These are phyloP conservation scores for Aphyosemion australe DNA, from an alignment of 2,113 vertebrate genomes.

Conservation along the genomic window DNA sequence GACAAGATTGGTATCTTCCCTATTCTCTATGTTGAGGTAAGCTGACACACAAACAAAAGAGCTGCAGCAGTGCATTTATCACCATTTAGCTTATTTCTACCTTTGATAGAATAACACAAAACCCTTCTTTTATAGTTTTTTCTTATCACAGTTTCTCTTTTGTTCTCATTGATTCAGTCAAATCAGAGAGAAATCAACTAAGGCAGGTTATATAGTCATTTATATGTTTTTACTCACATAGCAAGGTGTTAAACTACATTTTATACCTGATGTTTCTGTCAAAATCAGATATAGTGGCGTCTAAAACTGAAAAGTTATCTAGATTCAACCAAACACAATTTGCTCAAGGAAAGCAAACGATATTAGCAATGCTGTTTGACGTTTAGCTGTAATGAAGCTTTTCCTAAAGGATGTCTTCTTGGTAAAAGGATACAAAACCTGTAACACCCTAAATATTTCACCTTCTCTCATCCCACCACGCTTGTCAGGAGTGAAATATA, in stretches of 20 bases:
- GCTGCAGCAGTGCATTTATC: conserved; percentile 7
- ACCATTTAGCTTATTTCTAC: conserved; percentile 3
- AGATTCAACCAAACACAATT: not conserved
- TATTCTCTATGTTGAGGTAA: conserved; percentile 97
- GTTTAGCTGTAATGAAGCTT: conserved; percentile 11
- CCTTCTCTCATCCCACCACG: conserved; percentile 37
- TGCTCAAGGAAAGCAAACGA: conserved; percentile 21
- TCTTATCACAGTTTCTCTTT: too few relatives aligned
- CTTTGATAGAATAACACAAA: not conserved
- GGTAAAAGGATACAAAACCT: conserved; percentile 33
- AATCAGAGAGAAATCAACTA: too few relatives aligned
- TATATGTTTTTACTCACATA: too few relatives aligned
- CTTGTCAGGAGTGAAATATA: conserved; percentile 53
- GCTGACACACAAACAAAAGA: conserved; percentile 37
- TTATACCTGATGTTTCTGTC: too few relatives aligned
- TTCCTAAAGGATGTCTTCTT: conserved; percentile 34
- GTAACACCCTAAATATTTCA: conserved; percentile 33
- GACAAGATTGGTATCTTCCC: conserved; percentile 99
- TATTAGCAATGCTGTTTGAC: conserved; percentile 30
- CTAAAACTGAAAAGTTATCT: not conserved
- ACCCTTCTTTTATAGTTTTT: too few relatives aligned
- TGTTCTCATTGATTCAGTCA: too few relatives aligned
- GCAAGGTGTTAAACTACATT: too few relatives aligned
- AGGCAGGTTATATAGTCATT: too few relatives aligned
- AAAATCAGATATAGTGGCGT: not conserved